Conservation (phyloP, 1,140 invertebrate genomes). For the Phenacoccus solenopsis region DNA sequence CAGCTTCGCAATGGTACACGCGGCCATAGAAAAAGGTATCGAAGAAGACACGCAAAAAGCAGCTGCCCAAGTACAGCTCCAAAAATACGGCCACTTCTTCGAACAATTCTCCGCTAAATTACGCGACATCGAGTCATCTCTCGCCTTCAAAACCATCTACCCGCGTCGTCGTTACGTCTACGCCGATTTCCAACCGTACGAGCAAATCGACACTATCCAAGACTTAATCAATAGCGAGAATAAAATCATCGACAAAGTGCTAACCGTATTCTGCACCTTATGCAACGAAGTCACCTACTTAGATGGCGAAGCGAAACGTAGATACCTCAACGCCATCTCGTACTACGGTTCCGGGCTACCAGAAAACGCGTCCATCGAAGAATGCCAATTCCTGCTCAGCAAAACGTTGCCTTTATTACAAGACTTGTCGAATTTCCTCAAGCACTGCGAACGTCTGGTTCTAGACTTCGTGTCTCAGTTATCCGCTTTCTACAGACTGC, state of each 20-base stretch:
- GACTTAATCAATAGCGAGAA: slow-evolving; percentile 11
- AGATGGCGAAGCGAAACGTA: background rate
- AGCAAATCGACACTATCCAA: background rate
- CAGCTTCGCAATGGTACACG: background rate
- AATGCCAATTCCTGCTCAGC: background rate
- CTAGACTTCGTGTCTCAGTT: background rate
- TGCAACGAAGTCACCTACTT: slow-evolving; percentile 8
- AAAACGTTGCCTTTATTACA: slow-evolving; percentile 9
- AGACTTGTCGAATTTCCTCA: slow-evolving; percentile 3
- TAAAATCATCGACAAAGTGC: slow-evolving; percentile 12
- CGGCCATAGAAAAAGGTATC: background rate
- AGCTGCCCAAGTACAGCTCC: slow-evolving; percentile 10
- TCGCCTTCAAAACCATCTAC: background rate
- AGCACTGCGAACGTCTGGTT: slow-evolving; percentile 9
- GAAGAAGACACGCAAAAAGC: slow-evolving; percentile 9
- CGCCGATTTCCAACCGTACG: background rate
- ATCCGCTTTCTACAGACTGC: background rate
- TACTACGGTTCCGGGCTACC: background rate
- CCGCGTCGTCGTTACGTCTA: background rate
- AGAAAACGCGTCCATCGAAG: background rate
- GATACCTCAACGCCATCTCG: background rate
- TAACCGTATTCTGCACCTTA: slow-evolving; percentile 3
- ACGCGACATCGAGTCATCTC: background rate
- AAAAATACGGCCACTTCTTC: slow-evolving; percentile 1
- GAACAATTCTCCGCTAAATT: background rate